These are phyloP conservation scores for Cephalopachus bancanus DNA, from an alignment of 2,797 vertebrate species.

Conservation along the genomic window DNA sequence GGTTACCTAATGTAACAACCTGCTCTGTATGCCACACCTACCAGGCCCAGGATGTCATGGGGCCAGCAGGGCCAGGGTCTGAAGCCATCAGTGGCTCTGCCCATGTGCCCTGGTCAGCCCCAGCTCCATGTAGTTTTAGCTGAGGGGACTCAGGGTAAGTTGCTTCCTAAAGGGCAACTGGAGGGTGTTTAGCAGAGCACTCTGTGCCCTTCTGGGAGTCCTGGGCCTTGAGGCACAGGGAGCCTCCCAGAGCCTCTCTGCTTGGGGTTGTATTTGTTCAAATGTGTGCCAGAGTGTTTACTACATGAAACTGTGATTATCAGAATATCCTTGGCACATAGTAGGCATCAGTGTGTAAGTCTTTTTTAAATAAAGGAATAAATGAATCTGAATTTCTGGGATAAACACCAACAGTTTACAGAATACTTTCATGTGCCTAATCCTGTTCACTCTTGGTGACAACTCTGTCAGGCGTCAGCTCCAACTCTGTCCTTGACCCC, in stretches of 20 bases:
- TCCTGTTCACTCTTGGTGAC: not conserved
- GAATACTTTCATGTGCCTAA: not conserved
- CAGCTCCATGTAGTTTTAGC: not conserved
- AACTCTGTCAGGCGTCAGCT: not conserved
- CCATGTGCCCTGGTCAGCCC: not conserved
- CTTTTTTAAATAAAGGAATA: slow-evolving; percentile 5
- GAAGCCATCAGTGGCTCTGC: not conserved
- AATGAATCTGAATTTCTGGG: not conserved
- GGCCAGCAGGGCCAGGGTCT: not conserved
- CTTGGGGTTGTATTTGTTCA: not conserved
- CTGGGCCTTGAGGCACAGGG: not conserved
- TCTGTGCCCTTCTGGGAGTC: not conserved
- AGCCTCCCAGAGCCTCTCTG: not conserved
- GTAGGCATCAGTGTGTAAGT: not conserved
- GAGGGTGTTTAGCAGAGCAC: not conserved
- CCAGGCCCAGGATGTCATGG: not conserved
- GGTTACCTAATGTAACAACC: not conserved
- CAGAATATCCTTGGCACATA: not conserved
- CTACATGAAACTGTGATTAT: not conserved
- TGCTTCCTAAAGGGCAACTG: not conserved
- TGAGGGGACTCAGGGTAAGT: not conserved
- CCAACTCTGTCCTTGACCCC: slow-evolving; percentile 5
- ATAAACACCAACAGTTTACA: not conserved
- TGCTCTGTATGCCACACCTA: too few species aligned
- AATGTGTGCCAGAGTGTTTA: not conserved